These are phyloP conservation scores for Pleuronectes platessa DNA, from an alignment of 2,113 vertebrate genomes.

Conservation along the genomic window DNA sequence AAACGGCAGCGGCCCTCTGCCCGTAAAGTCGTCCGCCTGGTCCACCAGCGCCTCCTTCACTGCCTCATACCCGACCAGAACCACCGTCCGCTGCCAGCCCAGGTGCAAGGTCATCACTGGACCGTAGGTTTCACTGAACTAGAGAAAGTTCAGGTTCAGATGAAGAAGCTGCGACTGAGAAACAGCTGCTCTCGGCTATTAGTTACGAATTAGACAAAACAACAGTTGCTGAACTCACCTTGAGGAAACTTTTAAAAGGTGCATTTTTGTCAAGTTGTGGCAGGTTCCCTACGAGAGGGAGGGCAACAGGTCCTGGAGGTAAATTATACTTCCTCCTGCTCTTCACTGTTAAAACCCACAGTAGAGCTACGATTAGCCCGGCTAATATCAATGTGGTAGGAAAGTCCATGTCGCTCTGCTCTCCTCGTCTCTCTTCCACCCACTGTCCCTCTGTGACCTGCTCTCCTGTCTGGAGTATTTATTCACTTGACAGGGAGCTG, in stretches of 20 bases:
- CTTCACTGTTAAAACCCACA: background rate
- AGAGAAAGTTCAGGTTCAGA: no score
- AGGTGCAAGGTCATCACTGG: no score
- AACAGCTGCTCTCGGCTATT: background rate
- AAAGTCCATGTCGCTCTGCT: slow-evolving; percentile 59
- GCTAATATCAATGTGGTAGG: background rate
- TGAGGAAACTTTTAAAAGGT: slow-evolving; percentile 70
- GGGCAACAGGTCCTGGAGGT: slow-evolving; percentile 74
- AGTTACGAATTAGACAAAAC: fast-evolving
- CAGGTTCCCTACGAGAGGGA: slow-evolving; percentile 78
- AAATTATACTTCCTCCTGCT: slow-evolving; percentile 2
- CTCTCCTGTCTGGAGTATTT: fast-evolving
- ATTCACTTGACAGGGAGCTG: background rate
- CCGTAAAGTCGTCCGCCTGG: slow-evolving; percentile 78
- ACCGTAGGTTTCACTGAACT: no score
- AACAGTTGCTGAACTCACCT: slow-evolving; percentile 57
- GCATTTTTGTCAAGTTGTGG: slow-evolving; percentile 59
- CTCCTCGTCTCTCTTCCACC: background rate
- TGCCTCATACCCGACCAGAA: background rate
- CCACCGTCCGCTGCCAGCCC: no score
- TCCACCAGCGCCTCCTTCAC: slow-evolving; percentile 81
- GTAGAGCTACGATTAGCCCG: background rate
- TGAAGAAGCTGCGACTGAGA: no score
- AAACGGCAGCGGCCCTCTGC: slow-evolving; percentile 67
- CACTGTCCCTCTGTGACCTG: background rate